Evolutionary conservation across 92 coral and sea anemone species (phyloP).

Genomic region (Pocillopora meandrina): DNA sequence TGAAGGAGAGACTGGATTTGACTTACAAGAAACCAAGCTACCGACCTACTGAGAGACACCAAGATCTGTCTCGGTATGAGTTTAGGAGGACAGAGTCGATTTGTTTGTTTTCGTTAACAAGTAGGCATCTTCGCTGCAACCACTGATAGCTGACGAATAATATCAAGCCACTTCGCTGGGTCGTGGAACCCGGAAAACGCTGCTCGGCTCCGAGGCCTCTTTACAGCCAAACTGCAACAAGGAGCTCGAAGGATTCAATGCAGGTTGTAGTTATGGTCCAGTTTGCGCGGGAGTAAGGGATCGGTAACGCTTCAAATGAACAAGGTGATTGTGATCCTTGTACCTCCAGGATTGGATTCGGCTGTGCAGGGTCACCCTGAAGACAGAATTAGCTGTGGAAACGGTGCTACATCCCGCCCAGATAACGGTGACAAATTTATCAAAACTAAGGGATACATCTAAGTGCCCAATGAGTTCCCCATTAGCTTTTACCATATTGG

Average conservation of each 20-base stretch:
- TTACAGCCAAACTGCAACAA: slow-evolving; percentile 21
- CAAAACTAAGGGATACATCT: not conserved
- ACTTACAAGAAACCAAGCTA: slow-evolving; percentile 12
- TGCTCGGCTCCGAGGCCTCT: not conserved
- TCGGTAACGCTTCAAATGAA: slow-evolving; percentile 45
- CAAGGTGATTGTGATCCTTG: slow-evolving; percentile 13
- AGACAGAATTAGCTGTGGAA: slow-evolving; percentile 56
- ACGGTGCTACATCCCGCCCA: slow-evolving; percentile 3
- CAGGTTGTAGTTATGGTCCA: not conserved
- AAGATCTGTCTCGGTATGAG: slow-evolving; percentile 32
- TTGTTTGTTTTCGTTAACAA: not conserved
- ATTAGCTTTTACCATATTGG: not conserved
- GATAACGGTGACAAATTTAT: not conserved
- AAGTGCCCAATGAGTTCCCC: slow-evolving; percentile 1
- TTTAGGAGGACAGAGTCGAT: not conserved
- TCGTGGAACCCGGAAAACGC: not conserved
- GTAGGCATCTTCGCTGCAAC: not conserved
- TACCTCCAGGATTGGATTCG: slow-evolving; percentile 64
- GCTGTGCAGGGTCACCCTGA: slow-evolving; percentile 55
- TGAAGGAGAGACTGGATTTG: slow-evolving; percentile 31
- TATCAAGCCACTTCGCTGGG: not conserved
- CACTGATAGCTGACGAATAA: slow-evolving; percentile 2
- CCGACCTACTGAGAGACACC: slow-evolving; percentile 32
- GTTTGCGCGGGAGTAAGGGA: slow-evolving; percentile 17
- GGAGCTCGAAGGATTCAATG: not conserved